These are phyloP conservation scores for Chamaetylas fuelleborni DNA, from an alignment of 2,113 vertebrate species.

Conservation along the genomic window DNA sequence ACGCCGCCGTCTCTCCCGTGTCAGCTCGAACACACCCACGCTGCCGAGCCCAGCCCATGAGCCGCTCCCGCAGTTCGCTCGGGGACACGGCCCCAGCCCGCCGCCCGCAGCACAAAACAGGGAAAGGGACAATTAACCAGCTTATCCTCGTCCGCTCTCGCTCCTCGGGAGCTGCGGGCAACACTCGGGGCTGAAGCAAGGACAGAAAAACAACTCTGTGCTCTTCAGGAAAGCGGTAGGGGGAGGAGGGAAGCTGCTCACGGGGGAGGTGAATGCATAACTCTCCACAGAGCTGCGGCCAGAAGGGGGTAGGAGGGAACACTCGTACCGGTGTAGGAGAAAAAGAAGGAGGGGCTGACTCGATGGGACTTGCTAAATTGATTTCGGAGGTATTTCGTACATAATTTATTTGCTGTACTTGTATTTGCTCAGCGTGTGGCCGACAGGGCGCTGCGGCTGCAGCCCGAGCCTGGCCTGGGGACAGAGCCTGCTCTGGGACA, in stretches of 20 bases:
- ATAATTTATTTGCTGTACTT: not conserved
- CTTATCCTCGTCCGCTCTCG: not conserved
- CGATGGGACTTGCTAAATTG: not conserved
- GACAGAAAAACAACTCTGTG: not conserved
- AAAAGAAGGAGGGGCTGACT: not conserved
- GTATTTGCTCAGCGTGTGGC: not conserved
- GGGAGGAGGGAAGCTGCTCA: not conserved
- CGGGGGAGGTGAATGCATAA: not conserved
- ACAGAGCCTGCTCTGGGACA: too few species aligned
- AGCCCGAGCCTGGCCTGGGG: not conserved
- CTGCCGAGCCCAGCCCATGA: not conserved
- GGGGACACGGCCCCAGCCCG: not conserved
- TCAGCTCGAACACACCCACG: not conserved
- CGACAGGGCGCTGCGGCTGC: fast-evolving
- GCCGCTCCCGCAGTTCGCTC: not conserved
- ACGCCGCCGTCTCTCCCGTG: not conserved
- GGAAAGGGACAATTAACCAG: not conserved
- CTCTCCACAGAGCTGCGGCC: not conserved
- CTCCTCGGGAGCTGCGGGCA: not conserved
- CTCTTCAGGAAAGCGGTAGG: not conserved
- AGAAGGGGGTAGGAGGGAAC: constrained; percentile 19
- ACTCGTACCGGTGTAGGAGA: not conserved
- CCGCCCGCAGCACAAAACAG: not conserved
- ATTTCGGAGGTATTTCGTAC: not conserved
- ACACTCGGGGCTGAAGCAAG: not conserved